Evolutionary conservation across 2,888 invertebrate species (phyloP).

Genomic region (Dilophus febrilis): DNA sequence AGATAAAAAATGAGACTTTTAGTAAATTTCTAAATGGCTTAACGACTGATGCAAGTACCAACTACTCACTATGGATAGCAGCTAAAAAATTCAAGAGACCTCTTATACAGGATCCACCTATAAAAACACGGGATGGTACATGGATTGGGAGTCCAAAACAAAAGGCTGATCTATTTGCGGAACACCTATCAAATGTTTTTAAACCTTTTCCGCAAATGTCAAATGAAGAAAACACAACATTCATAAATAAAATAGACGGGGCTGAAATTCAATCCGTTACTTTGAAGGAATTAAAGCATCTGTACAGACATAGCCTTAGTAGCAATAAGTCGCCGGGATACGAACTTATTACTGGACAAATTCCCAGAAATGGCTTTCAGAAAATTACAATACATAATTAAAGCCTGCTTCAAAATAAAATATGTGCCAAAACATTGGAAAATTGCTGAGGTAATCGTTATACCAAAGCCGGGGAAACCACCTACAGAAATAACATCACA

Average conservation of each 20-base stretch:
- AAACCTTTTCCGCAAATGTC: too few species aligned
- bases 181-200: not conserved
- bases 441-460: slow-evolving; percentile 15
- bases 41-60: too few species aligned
- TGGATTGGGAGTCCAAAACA: not conserved
- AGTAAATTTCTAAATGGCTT: too few species aligned
- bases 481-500: slow-evolving; percentile 12
- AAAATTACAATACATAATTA: slow-evolving; percentile 13
- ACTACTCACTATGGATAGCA: not conserved
- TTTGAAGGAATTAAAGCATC: not conserved
- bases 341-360: slow-evolving; percentile 14
- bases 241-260: too few species aligned
- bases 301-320: slow-evolving; percentile 4
- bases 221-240: too few species aligned
- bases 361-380: slow-evolving; percentile 12
- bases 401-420: slow-evolving; percentile 8
- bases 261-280: too few species aligned
- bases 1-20: too few species aligned
- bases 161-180: slow-evolving; percentile 1
- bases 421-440: slow-evolving; percentile 10
- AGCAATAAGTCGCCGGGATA: slow-evolving; percentile 12
- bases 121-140: not conserved
- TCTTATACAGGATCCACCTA: not conserved
- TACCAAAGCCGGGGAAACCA: slow-evolving; percentile 13
- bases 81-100: not conserved